These are phyloP conservation scores for cattle (Bos taurus) DNA, from an alignment of 2,113 vertebrate genomes.

Conservation along the genomic window DNA sequence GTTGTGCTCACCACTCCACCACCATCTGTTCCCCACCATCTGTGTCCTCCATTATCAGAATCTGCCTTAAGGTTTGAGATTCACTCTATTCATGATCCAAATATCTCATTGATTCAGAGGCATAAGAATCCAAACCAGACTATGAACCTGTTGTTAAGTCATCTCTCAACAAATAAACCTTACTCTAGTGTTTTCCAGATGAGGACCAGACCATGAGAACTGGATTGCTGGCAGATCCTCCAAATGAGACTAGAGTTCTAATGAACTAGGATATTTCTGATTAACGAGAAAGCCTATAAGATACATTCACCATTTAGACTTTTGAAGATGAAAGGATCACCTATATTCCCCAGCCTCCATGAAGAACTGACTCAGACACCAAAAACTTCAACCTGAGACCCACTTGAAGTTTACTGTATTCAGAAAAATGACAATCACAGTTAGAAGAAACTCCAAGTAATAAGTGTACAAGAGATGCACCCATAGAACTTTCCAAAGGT, in stretches of 20 bases:
- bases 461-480: background rate
- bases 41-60: background rate
- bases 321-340: background rate
- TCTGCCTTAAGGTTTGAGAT: background rate
- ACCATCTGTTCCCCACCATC: background rate
- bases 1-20: background rate
- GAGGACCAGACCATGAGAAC: background rate
- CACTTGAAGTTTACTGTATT: conserved; percentile 42
- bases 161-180: background rate
- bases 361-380: background rate
- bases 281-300: background rate
- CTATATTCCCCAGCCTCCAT: background rate
- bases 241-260: background rate
- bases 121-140: background rate
- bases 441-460: background rate
- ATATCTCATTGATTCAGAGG: background rate
- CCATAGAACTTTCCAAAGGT: background rate
- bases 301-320: background rate
- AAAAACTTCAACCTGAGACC: background rate
- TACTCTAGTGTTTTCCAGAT: background rate
- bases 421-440: background rate
- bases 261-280: background rate
- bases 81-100: background rate
- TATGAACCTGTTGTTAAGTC: background rate
- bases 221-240: background rate